Base-by-base conservation (phyloP, 2,888 invertebrate species). In the Lordiphosa andalusiaca region DNA sequence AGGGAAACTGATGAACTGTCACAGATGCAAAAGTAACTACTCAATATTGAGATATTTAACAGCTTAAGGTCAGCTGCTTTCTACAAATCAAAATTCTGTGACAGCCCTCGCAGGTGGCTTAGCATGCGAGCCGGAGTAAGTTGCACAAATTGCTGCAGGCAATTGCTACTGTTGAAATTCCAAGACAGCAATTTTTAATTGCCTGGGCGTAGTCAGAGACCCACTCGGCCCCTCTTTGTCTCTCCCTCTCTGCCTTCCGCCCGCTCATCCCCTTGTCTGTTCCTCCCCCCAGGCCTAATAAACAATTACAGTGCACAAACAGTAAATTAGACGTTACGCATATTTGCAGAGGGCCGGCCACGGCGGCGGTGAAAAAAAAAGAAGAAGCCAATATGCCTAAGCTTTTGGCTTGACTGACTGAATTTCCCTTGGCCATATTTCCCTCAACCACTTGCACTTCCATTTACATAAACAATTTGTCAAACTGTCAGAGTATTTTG, bases 381-480 rank as follows among this genome's bases (percentile, higher is more conserved):
- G 57, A 51, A 57, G 63, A 42, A 63, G 66, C 57, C 66, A 63
- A 63, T 63, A 63, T 47, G 63, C 57, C 50, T 51, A 65, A 65
- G 63, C 63, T 63, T 44, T 48, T 42, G 41, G 30, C 55, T 40
- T 39, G 35, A 48, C 35, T 48, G 30, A 39, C 35, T 48, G 30
- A 39, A 38, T 35, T 64, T 47, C 50, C 46, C 47, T 53, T 65
- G 54, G 59, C 60, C 57, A 56, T 65, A 66, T 81, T 60, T 69
- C 60, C 30, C 60, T 69, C 69, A 56, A 62, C 77, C 64, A 62
- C 59, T 59, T 62, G 80, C 69, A 67, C 57, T 47, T 71, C 53
- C 61, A 66, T 81, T 85, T 85, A 68, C 74, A 74, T 71, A 81
- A 77, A 65, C 85, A 82, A 85, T 85, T 85, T 82, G 82, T 82